These are phyloP conservation scores for Torymus tubicola DNA, from an alignment of 2,888 invertebrate genomes.

Conservation along the genomic window DNA sequence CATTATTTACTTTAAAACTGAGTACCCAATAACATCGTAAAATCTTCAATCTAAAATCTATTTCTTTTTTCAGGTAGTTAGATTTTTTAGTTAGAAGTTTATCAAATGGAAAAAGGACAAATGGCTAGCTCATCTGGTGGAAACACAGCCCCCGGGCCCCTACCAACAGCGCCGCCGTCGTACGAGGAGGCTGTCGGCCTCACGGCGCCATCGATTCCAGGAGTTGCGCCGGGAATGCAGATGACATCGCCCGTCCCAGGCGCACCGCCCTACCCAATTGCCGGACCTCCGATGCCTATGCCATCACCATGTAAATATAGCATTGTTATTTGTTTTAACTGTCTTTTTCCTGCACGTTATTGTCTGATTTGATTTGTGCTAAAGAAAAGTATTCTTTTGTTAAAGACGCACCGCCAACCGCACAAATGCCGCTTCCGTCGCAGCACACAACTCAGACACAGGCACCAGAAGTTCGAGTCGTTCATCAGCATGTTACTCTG, in stretches of 20 bases:
- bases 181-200: slow-evolving; percentile 70
- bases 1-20: too few species aligned
- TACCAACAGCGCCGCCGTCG: slow-evolving; percentile 70
- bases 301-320: slow-evolving; percentile 65
- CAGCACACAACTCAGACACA: slow-evolving; percentile 47
- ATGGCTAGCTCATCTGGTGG: slow-evolving; percentile 18
- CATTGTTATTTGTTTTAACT: too few species aligned
- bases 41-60: too few species aligned
- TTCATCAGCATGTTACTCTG: slow-evolving; percentile 68
- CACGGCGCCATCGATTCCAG: slow-evolving; percentile 51
- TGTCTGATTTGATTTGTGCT: too few species aligned
- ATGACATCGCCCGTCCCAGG: slow-evolving; percentile 51
- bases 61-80: not conserved
- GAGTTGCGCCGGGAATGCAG: slow-evolving; percentile 31
- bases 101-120: slow-evolving; percentile 41
- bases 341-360: too few species aligned
- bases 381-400: slow-evolving; percentile 37
- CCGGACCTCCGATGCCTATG: slow-evolving; percentile 59
- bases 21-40: too few species aligned
- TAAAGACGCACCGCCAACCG: slow-evolving; percentile 63
- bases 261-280: slow-evolving; percentile 63
- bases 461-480: slow-evolving; percentile 66
- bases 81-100: not conserved
- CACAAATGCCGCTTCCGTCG: slow-evolving; percentile 59
- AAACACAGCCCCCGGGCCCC: slow-evolving; percentile 56